Percentiles rank a stretch among this genome's conserved stretches.
phyloP scores from a whole-genome alignment of 1,140 invertebrate genomes.

The Apis cerana region DNA sequence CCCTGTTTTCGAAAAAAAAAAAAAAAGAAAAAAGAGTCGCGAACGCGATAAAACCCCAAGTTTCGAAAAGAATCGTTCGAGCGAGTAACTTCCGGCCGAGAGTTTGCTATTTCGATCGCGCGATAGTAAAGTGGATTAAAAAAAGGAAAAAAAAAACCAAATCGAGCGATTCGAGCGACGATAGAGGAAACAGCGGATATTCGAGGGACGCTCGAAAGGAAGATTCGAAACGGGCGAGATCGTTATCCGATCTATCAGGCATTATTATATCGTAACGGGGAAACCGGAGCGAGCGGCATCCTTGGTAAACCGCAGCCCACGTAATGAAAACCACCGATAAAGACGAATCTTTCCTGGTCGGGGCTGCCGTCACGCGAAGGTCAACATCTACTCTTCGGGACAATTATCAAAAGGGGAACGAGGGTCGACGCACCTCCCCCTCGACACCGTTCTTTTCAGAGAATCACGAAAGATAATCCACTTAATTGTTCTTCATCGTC shows the following conservation, averaged over 20 bases:
- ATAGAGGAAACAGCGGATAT: no score
- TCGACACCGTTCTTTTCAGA: neutral
- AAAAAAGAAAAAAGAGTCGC: neutral
- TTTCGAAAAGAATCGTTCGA: neutral
- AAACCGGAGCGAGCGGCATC: neutral
- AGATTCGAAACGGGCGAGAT: no score
- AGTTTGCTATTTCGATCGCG: neutral
- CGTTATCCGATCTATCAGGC: neutral
- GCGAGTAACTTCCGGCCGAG: neutral
- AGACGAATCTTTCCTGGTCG: neutral
- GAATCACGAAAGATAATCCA: constrained; percentile 30
- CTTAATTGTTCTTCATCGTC: constrained; percentile 27
- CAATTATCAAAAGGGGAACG: constrained; percentile 17
- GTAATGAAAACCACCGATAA: neutral
- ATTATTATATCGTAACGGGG: neutral
- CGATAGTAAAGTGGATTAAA: neutral
- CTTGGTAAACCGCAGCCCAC: neutral
- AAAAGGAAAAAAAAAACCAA: neutral
- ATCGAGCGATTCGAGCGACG: no score
- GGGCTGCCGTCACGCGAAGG: neutral
- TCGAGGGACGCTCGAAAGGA: no score
- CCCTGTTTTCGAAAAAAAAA: constrained; percentile 20
- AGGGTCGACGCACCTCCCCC: neutral
- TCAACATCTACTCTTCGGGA: neutral
- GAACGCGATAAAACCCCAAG: neutral